Base-by-base conservation (phyloP, 2,797 vertebrate species). In the Zenarchopterus dispar region DNA sequence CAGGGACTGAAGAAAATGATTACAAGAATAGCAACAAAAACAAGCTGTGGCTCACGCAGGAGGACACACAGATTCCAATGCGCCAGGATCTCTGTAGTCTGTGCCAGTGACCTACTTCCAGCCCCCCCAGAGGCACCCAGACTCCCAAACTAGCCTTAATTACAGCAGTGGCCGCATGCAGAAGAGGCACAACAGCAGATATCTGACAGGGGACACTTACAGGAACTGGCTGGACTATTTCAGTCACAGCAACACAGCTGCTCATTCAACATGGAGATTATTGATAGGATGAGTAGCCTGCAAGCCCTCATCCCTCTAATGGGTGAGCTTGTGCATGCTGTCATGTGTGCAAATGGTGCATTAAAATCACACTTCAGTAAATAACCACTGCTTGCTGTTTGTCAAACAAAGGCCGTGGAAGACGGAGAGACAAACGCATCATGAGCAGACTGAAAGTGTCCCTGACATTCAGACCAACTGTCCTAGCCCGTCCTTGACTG, bases 41-140 rank as follows among this genome's bases (percentile, higher is more conserved):
- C 24, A 65, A 69, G 72, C 45, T 39, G 57, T 65, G 66, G 26
- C 67, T 68, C 23, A 59, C 56, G 81, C 75, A 81, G 76, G 76
- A 49, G 47, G 67, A 65, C 65, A 70, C 53, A 71, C 22, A 5
- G 24, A 64, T 75, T 82, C 69, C 47, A 69, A 58, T 79, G 76
- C n/a, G 70, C 75, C 66, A 55, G 64, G 61, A 65, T 80, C 76
- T 79, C 64, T 62, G 73, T 75, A 75, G 87, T 82, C 80, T 88
- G 89, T 88, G 87, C 90, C 89, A 90, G 85, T 92, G 90, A 92
- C 90, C 90, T 91, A 92, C 80, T 90, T 92, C 75, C 70, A 84
- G 63, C 60, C 76, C 84, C 28, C 85, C 86, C 77, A 81, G 89
- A 82, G 87, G 88, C 87, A 8, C 67, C 78, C 75, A 82, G 90